A percentile compares a stretch with the other conserved stretches of the same genome.
Evolutionary conservation across 2,888 invertebrate genomes (phyloP).

Genomic region (Desoria tigrina): DNA sequence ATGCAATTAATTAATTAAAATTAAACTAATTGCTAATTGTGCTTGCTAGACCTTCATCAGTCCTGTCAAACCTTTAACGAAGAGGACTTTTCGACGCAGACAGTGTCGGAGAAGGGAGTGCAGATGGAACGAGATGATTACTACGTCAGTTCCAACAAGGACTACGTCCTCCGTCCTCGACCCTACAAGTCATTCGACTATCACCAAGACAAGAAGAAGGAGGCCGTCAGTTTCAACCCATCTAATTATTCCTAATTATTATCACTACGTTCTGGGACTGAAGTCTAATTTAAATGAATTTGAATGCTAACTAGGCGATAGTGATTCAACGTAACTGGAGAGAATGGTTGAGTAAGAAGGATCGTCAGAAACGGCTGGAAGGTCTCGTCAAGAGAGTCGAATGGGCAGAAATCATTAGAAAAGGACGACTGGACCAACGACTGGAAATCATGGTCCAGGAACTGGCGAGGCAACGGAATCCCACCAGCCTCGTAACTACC

Average conservation of each 20-base stretch:
- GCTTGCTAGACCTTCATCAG: not conserved
- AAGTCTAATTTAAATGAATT: too few species aligned
- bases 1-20: too few species aligned
- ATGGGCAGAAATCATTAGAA: conserved; percentile 49
- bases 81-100: not conserved
- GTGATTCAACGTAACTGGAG: conserved; percentile 51
- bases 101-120: not conserved
- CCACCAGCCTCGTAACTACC: conserved; percentile 36
- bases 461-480: conserved; percentile 45
- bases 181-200: not conserved
- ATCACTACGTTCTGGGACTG: too few species aligned
- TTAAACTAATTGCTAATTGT: too few species aligned
- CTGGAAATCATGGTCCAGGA: conserved; percentile 46
- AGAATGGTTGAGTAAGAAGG: conserved; percentile 46
- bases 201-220: too few species aligned
- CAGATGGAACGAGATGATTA: conserved; percentile 3
- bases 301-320: too few species aligned
- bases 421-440: conserved; percentile 46
- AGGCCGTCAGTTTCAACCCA: too few species aligned
- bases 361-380: conserved; percentile 41
- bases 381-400: conserved; percentile 45
- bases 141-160: not conserved
- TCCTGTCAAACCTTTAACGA: not conserved
- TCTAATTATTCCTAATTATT: too few species aligned
- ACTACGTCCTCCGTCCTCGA: not conserved